phyloP scores from a whole-genome alignment of 2,113 vertebrate species.

The Dromas ardeola region DNA sequence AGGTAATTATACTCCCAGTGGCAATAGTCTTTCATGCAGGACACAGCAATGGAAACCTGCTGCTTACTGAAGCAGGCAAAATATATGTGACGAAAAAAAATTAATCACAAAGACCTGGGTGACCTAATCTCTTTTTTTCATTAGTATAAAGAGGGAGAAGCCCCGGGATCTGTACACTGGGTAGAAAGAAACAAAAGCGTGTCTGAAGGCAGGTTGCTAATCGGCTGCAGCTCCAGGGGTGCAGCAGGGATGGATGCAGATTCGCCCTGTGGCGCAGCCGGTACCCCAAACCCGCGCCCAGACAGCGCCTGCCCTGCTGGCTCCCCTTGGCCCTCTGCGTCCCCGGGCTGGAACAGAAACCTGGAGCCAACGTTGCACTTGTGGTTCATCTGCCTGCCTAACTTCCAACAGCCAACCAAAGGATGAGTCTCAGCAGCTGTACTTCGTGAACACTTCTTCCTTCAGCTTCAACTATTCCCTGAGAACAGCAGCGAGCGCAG shows the following conservation, averaged over 20 bases:
- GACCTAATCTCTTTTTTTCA: background rate
- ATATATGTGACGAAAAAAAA: background rate
- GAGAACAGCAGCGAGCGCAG: background rate
- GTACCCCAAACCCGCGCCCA: accelerated
- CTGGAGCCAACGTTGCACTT: accelerated
- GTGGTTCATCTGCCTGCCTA: background rate
- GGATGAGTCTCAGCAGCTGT: background rate
- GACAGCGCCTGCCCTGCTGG: background rate
- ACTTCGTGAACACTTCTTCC: background rate
- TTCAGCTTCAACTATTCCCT: accelerated
- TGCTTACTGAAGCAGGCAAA: background rate
- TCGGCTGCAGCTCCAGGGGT: background rate
- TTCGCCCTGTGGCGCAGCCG: background rate
- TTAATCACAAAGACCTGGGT: background rate
- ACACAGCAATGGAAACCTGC: background rate
- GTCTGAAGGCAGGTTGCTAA: background rate
- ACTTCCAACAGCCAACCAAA: background rate
- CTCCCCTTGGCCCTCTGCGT: background rate
- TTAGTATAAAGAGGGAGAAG: background rate
- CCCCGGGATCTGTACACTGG: too few species aligned
- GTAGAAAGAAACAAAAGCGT: background rate
- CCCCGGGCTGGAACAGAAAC: background rate
- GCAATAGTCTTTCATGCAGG: background rate
- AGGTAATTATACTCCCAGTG: background rate
- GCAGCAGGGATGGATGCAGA: background rate